These are phyloP conservation scores for Lasioglossum villosulum DNA, from an alignment of 2,888 invertebrate genomes.

Conservation along the genomic window DNA sequence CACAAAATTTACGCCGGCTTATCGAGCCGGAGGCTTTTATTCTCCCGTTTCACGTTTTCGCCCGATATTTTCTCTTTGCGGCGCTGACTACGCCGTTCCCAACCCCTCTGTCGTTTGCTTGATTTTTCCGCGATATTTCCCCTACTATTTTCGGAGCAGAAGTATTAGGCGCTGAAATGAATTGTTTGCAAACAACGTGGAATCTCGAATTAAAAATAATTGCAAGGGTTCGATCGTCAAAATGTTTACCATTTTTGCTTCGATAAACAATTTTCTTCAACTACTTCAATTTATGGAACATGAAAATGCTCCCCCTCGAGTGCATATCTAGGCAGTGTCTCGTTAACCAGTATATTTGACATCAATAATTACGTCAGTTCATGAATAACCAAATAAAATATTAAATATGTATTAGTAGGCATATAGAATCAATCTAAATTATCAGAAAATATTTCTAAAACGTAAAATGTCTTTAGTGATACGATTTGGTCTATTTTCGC, in stretches of 20 bases:
- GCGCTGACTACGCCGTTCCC: slow-evolving; percentile 14
- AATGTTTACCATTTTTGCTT: neutral
- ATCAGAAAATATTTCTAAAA: neutral
- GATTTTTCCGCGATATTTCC: neutral
- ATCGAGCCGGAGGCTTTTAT: slow-evolving; percentile 26
- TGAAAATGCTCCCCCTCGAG: neutral
- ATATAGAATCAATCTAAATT: neutral
- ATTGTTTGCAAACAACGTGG: neutral
- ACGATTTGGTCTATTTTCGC: neutral
- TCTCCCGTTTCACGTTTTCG: slow-evolving; percentile 29
- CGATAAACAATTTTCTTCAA: neutral
- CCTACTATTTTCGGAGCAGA: neutral
- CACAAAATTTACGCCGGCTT: slow-evolving; percentile 59
- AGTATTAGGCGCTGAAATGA: neutral
- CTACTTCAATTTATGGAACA: neutral
- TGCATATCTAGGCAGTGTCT: neutral
- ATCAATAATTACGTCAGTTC: neutral
- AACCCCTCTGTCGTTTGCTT: neutral
- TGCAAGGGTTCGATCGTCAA: no score
- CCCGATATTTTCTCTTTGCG: slow-evolving; percentile 32
- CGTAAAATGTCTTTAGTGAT: neutral
- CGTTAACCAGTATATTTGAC: neutral
- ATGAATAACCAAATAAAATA: neutral
- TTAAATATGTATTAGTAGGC: neutral
- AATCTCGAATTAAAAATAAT: neutral